Percentiles rank a stretch among this genome's conserved stretches.
These are phyloP conservation scores for Trematomus bernacchii DNA, from an alignment of 2,797 vertebrate genomes.

Conservation along the genomic window DNA sequence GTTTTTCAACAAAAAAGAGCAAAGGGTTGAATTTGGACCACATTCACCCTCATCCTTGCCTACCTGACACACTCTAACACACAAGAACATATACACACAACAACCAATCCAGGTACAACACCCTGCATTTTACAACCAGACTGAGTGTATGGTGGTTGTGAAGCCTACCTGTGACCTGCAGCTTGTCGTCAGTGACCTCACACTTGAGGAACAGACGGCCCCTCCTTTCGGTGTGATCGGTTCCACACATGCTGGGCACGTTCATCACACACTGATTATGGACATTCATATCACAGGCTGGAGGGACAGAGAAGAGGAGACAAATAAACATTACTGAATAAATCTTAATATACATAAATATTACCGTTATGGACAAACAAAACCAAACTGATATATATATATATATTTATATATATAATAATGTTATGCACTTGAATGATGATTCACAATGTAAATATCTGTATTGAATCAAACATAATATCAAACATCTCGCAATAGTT, in stretches of 20 bases:
- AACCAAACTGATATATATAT: background rate
- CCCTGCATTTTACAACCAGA: background rate
- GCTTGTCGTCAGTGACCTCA: conserved; percentile 90
- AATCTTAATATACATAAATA: background rate
- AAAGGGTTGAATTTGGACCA: conserved; percentile 23
- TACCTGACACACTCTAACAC: background rate
- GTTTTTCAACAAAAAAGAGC: conserved; percentile 11
- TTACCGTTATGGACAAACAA: background rate
- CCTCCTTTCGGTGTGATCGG: conserved; percentile 93
- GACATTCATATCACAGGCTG: conserved; percentile 98
- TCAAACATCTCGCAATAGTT: too few species aligned
- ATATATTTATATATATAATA: too few species aligned
- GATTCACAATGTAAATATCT: background rate
- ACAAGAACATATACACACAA: background rate
- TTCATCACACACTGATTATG: conserved; percentile 97
- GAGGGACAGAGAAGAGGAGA: conserved; percentile 40
- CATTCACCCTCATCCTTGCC: background rate
- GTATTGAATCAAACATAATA: conserved; percentile 6
- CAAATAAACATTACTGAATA: conserved; percentile 9
- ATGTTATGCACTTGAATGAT: background rate
- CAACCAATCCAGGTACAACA: background rate
- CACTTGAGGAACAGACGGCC: conserved; percentile 94
- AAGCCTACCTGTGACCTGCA: conserved; percentile 91
- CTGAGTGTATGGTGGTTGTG: background rate
- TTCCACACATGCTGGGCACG: conserved; percentile 97